Evolutionary conservation across 2,113 vertebrate genomes (phyloP).

Genomic region (Bos taurus): ARS-UCD2.0 NC_037346.1:18293501-18294000

Average conservation of each 20-base stretch:
- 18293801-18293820: constrained; percentile 25
- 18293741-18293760: neutral
- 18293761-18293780: constrained; percentile 34
- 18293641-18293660: neutral
- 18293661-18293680: neutral
- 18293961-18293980: neutral
- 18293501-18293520: neutral
- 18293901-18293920: constrained; percentile 30
- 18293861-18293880: neutral
- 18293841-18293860: constrained; percentile 6
- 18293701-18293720: neutral
- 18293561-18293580: neutral
- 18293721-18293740: constrained; percentile 31
- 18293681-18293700: neutral
- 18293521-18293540: constrained; percentile 2
- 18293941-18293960: neutral
- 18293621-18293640: neutral
- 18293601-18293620: neutral
- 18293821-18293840: constrained; percentile 53
- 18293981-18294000: neutral
- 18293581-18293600: neutral
- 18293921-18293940: neutral
- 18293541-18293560: neutral
- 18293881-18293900: constrained; percentile 55
- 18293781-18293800: neutral